Evolutionary conservation across 2,797 vertebrate genomes (phyloP).

Genomic region (Lagorchestes hirsutus): DNA sequence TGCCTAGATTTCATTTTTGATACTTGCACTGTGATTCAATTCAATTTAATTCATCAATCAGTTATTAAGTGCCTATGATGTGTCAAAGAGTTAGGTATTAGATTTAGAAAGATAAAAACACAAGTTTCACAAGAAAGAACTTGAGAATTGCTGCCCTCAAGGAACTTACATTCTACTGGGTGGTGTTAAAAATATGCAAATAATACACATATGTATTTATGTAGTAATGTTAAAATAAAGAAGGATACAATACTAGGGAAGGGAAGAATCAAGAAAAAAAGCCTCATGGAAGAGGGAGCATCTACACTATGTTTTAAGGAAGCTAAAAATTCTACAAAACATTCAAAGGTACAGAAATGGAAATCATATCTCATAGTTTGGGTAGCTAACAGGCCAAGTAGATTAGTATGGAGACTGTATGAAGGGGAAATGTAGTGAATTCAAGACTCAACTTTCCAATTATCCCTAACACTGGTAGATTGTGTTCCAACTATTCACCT

Average conservation of each 20-base stretch:
- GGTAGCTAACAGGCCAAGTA: no score
- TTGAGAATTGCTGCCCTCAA: background rate
- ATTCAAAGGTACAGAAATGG: accelerated
- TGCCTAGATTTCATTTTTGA: background rate
- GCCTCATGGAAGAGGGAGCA: background rate
- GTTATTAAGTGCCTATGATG: background rate
- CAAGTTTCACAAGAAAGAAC: background rate
- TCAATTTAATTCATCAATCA: background rate
- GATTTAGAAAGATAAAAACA: background rate
- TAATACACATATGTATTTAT: background rate
- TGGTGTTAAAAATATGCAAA: background rate
- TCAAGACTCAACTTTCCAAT: background rate
- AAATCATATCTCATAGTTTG: background rate
- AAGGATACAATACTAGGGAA: background rate
- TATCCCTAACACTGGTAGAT: background rate
- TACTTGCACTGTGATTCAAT: background rate
- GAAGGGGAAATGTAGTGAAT: background rate
- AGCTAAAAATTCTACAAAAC: background rate
- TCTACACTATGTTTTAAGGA: background rate
- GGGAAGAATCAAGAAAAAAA: background rate
- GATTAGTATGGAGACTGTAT: background rate
- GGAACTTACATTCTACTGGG: background rate
- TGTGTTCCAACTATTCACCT: background rate
- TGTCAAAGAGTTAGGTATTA: background rate
- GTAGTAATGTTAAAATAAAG: background rate